Conservation (phyloP, 2,113 vertebrate species). For the Turnix velox region DNA sequence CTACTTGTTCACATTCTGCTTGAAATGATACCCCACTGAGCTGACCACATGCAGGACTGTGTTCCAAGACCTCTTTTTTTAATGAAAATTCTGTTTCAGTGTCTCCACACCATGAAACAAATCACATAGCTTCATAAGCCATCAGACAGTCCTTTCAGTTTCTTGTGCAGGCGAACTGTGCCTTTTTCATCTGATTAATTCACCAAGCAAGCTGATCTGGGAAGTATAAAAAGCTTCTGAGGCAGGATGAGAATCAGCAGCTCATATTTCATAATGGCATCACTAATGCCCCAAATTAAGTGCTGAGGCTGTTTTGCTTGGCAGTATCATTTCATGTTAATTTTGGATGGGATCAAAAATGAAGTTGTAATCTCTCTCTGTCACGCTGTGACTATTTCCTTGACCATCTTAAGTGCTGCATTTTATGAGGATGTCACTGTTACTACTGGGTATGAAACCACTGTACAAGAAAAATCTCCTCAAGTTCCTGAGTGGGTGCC, state of each 20-base stretch:
- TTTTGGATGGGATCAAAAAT: conserved; percentile 56
- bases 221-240: conserved; percentile 63
- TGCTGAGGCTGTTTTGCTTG: conserved; percentile 47
- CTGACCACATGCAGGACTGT: conserved; percentile 66
- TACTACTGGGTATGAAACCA: conserved; percentile 7
- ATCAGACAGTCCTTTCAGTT: conserved; percentile 60
- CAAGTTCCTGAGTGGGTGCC: neutral
- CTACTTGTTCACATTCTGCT: conserved; percentile 72
- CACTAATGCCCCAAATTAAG: conserved; percentile 60
- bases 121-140: conserved; percentile 58
- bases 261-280: conserved; percentile 56
- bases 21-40: conserved; percentile 66
- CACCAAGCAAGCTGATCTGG: conserved; percentile 61
- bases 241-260: conserved; percentile 53
- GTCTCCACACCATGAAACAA: conserved; percentile 56
- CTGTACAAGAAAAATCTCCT: neutral
- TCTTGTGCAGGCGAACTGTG: conserved; percentile 36
- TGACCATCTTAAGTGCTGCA: conserved; percentile 52
- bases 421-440: conserved; percentile 31
- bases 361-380: conserved; percentile 59
- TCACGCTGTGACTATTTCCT: conserved; percentile 63
- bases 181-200: conserved; percentile 65
- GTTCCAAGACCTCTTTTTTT: conserved; percentile 68
- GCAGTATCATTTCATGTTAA: conserved; percentile 57
- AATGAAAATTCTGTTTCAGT: conserved; percentile 67